Percentiles rank a stretch among this genome's conserved stretches.
phyloP scores from a whole-genome alignment of 2,113 vertebrate species.

The Ctenodactylus gundi region DNA sequence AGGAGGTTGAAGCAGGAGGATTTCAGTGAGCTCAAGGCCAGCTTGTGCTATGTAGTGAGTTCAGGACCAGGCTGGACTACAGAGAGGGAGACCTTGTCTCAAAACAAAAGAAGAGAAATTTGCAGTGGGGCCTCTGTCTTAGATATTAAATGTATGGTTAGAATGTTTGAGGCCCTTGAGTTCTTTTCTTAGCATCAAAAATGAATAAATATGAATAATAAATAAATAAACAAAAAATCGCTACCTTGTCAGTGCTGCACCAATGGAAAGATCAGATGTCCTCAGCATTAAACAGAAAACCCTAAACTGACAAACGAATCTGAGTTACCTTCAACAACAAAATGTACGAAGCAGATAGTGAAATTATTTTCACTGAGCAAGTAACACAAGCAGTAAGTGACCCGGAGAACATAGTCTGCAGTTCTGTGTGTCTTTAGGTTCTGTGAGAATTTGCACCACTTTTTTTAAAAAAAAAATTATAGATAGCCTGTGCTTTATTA shows the following conservation, averaged over 20 bases:
- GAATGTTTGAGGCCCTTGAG: not conserved
- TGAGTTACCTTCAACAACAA: not conserved
- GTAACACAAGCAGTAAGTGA: not conserved
- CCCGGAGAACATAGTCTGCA: not conserved
- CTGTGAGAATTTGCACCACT: too few relatives aligned
- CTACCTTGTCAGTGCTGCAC: not conserved
- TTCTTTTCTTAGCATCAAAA: not conserved
- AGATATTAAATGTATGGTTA: not conserved
- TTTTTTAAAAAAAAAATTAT: too few relatives aligned
- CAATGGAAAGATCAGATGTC: not conserved
- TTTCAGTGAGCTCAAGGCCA: too few relatives aligned
- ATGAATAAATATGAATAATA: not conserved
- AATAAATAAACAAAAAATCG: not conserved
- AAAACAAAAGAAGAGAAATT: too few relatives aligned
- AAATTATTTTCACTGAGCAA: not conserved
- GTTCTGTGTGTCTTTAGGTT: not conserved
- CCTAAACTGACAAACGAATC: not conserved
- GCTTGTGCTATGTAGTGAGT: too few relatives aligned
- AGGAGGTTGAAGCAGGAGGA: too few relatives aligned
- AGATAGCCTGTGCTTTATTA: not conserved
- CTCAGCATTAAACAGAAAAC: constrained; percentile 15
- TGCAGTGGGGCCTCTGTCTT: not conserved
- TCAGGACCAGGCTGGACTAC: too few relatives aligned
- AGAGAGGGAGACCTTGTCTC: too few relatives aligned
- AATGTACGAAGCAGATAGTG: not conserved